Conservation (phyloP, 2,797 vertebrate genomes). For the Channa striata region DNA sequence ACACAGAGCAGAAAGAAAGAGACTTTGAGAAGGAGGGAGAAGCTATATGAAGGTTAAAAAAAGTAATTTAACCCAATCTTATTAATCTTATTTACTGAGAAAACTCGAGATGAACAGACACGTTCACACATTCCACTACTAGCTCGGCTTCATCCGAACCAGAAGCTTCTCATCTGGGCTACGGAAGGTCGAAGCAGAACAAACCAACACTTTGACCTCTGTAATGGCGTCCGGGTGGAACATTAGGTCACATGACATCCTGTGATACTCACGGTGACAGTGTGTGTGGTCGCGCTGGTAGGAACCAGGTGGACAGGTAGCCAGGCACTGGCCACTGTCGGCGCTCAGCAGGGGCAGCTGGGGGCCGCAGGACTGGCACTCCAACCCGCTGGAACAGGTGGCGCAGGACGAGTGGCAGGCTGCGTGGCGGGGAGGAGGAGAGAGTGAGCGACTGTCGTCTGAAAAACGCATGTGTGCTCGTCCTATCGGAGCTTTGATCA, state of each 20-base stretch:
- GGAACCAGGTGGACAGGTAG: constrained; percentile 85
- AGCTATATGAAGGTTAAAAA: too few relatives aligned
- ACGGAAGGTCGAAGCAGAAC: too few relatives aligned
- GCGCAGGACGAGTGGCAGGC: constrained; percentile 89
- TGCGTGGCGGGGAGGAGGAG: constrained; percentile 52
- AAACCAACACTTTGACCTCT: not conserved
- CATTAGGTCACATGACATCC: not conserved
- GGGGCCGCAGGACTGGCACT: constrained; percentile 86
- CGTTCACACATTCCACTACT: too few relatives aligned
- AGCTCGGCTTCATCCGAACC: too few relatives aligned
- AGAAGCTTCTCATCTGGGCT: too few relatives aligned
- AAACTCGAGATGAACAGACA: too few relatives aligned
- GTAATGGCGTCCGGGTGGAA: not conserved
- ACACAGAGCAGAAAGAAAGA: not conserved
- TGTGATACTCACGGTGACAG: constrained; percentile 87
- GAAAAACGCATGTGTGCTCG: constrained; percentile 15
- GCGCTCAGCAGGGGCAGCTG: constrained; percentile 80
- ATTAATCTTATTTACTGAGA: too few relatives aligned
- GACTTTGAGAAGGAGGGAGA: not conserved
- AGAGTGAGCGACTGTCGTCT: constrained; percentile 17
- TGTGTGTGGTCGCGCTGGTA: constrained; percentile 80
- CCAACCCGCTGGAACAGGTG: constrained; percentile 84
- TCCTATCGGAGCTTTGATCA: not conserved
- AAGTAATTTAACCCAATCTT: too few relatives aligned
- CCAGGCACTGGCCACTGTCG: constrained; percentile 83